phyloP scores from a whole-genome alignment of 2,888 invertebrate species.

The Apoderus coryli region DNA sequence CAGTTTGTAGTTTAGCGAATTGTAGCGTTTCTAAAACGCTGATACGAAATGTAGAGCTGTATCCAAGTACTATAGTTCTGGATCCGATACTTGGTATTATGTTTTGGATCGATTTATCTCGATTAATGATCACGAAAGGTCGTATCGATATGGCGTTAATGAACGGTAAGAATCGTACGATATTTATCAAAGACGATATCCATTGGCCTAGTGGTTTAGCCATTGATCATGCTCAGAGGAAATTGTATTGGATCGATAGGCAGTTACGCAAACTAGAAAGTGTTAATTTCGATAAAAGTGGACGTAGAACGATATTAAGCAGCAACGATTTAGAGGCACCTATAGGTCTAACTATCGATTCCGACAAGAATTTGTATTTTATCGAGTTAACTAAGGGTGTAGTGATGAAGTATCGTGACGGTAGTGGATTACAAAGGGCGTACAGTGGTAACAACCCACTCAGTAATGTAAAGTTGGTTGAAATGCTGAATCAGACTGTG shows the following conservation, averaged over 20 bases:
- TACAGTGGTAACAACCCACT: slow-evolving; percentile 45
- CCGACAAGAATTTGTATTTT: slow-evolving; percentile 49
- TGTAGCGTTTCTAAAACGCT: slow-evolving; percentile 1
- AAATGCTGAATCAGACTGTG: too few relatives aligned
- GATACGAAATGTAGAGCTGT: background rate
- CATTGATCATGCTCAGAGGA: slow-evolving; percentile 41
- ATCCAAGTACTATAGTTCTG: slow-evolving; percentile 4
- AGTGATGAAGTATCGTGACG: slow-evolving; percentile 36
- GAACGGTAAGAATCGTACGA: slow-evolving; percentile 45
- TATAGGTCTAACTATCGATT: slow-evolving; percentile 18
- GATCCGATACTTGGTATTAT: slow-evolving; percentile 39
- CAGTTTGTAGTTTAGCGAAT: background rate
- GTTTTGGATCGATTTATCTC: too few relatives aligned
- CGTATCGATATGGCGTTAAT: slow-evolving; percentile 56
- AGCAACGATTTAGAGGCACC: slow-evolving; percentile 38
- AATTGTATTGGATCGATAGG: slow-evolving; percentile 61
- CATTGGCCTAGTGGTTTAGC: slow-evolving; percentile 68
- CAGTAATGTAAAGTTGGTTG: too few relatives aligned
- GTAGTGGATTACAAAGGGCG: slow-evolving; percentile 34
- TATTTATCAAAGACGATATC: slow-evolving; percentile 34
- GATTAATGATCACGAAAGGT: slow-evolving; percentile 33
- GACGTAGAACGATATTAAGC: slow-evolving; percentile 37
- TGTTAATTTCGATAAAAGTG: slow-evolving; percentile 40
- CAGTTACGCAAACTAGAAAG: slow-evolving; percentile 52
- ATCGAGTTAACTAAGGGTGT: slow-evolving; percentile 53